Conservation (phyloP, 2,888 invertebrate species). For the Taphrorychus bicolor region DNA sequence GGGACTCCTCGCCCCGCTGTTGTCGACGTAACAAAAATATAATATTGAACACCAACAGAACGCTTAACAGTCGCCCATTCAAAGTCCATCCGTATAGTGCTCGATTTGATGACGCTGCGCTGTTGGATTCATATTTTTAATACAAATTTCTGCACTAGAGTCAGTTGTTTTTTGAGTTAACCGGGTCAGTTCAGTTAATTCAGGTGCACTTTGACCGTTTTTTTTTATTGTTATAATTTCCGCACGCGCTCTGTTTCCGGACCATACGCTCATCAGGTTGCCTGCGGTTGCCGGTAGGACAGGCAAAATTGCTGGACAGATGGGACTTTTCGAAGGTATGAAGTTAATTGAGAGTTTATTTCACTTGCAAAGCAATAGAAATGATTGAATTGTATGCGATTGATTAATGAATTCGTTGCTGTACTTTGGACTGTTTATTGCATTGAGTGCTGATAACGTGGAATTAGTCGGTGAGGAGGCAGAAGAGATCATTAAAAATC, state of each 20-base stretch:
- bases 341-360: background rate
- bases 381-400: too few relatives aligned
- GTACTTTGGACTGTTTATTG: too few relatives aligned
- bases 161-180: conserved; percentile 28
- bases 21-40: conserved; percentile 33
- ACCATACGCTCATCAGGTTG: background rate
- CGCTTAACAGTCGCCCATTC: conserved; percentile 31
- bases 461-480: too few relatives aligned
- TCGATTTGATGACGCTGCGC: conserved; percentile 29
- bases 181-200: conserved; percentile 29
- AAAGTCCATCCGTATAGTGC: conserved; percentile 30
- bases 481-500: too few relatives aligned
- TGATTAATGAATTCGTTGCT: too few relatives aligned
- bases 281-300: background rate
- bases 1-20: conserved; percentile 24
- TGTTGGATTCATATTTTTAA: conserved; percentile 11
- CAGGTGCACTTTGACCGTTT: conserved; percentile 2
- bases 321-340: conserved; percentile 37
- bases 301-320: conserved; percentile 26
- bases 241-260: conserved; percentile 2
- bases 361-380: background rate
- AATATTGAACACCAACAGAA: conserved; percentile 30
- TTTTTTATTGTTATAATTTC: too few relatives aligned
- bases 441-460: too few relatives aligned
- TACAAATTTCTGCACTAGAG: conserved; percentile 20